Evolutionary conservation across 2,888 invertebrate genomes (phyloP), one percentile per base, ranked within the genome.

Genomic region (Pristionchus fissidentatus): DNA sequence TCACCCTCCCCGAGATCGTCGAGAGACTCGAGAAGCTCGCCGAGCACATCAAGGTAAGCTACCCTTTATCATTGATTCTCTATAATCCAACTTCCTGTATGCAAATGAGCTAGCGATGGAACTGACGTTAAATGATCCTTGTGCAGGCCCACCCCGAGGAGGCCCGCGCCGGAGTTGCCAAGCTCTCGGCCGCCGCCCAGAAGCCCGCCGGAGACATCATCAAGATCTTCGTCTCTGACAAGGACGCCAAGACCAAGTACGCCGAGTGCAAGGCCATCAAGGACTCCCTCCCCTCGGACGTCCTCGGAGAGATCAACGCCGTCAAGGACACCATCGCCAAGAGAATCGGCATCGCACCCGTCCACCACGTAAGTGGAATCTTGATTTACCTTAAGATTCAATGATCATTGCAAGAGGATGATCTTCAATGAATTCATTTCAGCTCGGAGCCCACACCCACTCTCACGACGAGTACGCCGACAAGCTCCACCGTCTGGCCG

Each of bases 1-100:
- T 70, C 70, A 70, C 70, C 19, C 38, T 70, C 19, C 41, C 22
- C 4, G 70, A 70, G 70, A 70, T 70, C 43, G 70, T 70, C 0
- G 70, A 70, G 70, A 70, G 70, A 70, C 70, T 70, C 70, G 70
- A 70, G 70, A 70, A 43, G 70, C 41, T 70, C 22, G 38, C 38
- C n/a, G 70, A 41, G 15, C 38, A 70, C 70, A 70, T 70, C 70
- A 70, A 70, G 70, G 70, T 70, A 70, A n/a, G 22, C 26, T 41
- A 43, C 41, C 32, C 7, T 22, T 38, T 1, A n/a, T 3, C 57
- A 26, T 57, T 52, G n/a, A 52, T 22, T 29, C 22, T n/a, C n/a
- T n/a, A n/a, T n/a, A n/a, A n/a, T n/a, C n/a, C n/a, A n/a, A n/a
- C n/a, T n/a, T n/a, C n/a, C n/a, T n/a, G n/a, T n/a, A n/a, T n/a